These are phyloP conservation scores for Herpetotheres cachinnans DNA, from an alignment of 2,113 vertebrate species.

Conservation along the genomic window DNA sequence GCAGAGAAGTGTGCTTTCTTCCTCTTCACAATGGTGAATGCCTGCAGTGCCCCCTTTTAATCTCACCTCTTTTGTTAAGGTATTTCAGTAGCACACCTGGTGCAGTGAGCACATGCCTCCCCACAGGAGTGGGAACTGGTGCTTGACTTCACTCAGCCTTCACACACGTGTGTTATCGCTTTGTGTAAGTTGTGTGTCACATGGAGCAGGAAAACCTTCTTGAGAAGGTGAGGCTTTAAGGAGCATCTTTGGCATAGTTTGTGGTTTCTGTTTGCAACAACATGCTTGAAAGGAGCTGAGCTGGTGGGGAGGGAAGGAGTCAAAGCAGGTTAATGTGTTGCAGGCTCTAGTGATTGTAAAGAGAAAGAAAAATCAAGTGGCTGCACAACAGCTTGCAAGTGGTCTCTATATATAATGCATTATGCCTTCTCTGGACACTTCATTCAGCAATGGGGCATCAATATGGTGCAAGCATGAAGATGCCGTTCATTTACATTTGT, in stretches of 20 bases:
- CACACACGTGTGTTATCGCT: rapidly evolving
- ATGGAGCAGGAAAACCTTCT: background rate
- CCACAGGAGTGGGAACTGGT: no score
- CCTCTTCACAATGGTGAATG: background rate
- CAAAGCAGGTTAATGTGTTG: background rate
- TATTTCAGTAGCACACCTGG: background rate
- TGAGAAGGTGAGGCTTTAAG: background rate
- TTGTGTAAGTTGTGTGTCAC: background rate
- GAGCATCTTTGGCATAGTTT: background rate
- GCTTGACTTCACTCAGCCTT: background rate
- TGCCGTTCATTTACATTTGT: background rate
- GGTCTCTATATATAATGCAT: background rate
- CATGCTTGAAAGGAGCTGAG: background rate
- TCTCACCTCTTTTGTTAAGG: background rate
- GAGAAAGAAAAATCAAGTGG: background rate
- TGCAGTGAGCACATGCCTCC: background rate
- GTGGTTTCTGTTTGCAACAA: background rate
- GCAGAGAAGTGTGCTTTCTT: background rate
- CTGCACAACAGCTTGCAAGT: background rate
- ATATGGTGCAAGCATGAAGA: background rate
- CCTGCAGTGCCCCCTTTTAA: background rate
- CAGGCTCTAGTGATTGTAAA: background rate
- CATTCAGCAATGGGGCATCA: background rate
- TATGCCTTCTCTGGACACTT: background rate
- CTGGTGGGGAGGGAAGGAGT: background rate